phyloP scores from a whole-genome alignment of 2,888 invertebrate genomes.

The Napeogenes sylphis region DNA sequence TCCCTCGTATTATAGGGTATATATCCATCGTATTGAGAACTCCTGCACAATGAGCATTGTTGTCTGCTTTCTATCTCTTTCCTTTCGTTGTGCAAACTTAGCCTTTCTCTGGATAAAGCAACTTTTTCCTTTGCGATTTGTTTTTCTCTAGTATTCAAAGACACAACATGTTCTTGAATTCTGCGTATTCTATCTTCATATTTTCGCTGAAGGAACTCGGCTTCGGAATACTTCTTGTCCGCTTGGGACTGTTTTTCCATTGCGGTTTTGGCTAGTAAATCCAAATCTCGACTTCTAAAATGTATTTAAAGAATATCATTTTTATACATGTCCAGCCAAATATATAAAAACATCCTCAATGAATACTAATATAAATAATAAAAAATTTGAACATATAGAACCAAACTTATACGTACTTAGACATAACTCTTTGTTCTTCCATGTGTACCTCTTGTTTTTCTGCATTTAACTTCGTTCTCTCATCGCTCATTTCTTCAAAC shows the following conservation, averaged over 20 bases:
- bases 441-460: slow-evolving; percentile 66
- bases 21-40: slow-evolving; percentile 45
- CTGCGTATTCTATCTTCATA: slow-evolving; percentile 77
- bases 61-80: slow-evolving; percentile 66
- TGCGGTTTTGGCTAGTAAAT: slow-evolving; percentile 75
- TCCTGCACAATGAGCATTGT: slow-evolving; percentile 65
- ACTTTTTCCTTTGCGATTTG: slow-evolving; percentile 80
- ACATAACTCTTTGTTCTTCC: slow-evolving; percentile 64
- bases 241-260: slow-evolving; percentile 79
- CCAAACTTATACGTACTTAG: slow-evolving; percentile 49
- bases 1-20: slow-evolving; percentile 47
- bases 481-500: slow-evolving; percentile 63
- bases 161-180: slow-evolving; percentile 76
- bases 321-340: not conserved
- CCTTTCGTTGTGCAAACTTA: slow-evolving; percentile 74
- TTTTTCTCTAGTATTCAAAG: slow-evolving; percentile 76
- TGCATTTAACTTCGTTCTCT: slow-evolving; percentile 58
- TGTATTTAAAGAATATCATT: not conserved
- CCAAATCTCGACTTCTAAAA: slow-evolving; percentile 67
- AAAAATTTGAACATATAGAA: no score
- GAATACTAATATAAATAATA: no score
- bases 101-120: slow-evolving; percentile 75
- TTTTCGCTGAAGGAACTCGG: slow-evolving; percentile 72
- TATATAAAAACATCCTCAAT: no score
- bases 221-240: slow-evolving; percentile 75